These are phyloP conservation scores for Crenichthys baileyi DNA, from an alignment of 2,797 vertebrate species.

Conservation along the genomic window DNA sequence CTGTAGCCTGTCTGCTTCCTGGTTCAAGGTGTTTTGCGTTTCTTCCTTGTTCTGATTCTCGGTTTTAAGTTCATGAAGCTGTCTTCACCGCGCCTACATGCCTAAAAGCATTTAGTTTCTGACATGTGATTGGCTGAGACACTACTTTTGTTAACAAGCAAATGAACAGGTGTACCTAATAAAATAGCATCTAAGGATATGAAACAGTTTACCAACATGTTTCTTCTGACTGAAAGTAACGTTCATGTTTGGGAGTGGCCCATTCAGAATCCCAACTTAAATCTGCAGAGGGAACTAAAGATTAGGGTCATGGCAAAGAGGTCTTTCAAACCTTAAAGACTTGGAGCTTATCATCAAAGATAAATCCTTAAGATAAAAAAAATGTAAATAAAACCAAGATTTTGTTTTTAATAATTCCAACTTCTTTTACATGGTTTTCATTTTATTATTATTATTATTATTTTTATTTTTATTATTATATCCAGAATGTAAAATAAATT, in stretches of 20 bases:
- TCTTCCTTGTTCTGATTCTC: background rate
- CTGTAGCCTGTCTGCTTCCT: background rate
- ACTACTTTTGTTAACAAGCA: background rate
- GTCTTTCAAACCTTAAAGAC: too few species aligned
- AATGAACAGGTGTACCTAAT: background rate
- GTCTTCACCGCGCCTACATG: background rate
- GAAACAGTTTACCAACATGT: background rate
- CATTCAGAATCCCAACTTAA: background rate
- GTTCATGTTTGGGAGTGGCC: too few species aligned
- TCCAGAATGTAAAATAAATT: background rate
- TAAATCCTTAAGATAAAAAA: background rate
- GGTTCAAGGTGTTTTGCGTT: background rate
- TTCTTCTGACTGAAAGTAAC: background rate
- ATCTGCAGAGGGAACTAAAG: background rate
- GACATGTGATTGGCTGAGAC: background rate
- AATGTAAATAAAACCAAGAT: too few species aligned
- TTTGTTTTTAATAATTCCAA: too few species aligned
- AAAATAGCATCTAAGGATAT: background rate
- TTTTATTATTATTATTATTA: too few species aligned
- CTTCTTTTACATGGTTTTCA: too few species aligned
- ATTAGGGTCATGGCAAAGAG: too few species aligned
- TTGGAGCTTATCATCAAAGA: background rate
- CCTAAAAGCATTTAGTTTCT: background rate
- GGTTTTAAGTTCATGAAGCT: background rate
- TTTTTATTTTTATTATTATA: too few species aligned